phyloP scores from a whole-genome alignment of 1,140 invertebrate species.

The Drosophila lini region DNA sequence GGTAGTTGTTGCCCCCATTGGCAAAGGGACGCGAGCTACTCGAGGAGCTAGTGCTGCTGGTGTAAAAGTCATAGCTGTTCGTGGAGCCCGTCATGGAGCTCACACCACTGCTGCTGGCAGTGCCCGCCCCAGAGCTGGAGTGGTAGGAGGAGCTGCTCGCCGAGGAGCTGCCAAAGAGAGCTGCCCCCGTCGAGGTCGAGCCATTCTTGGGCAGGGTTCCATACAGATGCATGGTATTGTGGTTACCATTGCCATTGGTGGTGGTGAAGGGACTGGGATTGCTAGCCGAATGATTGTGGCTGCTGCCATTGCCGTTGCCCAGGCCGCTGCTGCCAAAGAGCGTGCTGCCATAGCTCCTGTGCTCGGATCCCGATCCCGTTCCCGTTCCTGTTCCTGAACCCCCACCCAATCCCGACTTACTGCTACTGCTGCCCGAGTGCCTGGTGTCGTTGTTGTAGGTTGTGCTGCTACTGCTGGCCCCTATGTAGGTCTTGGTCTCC shows the following conservation, averaged over 20 bases:
- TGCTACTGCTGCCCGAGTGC: conserved; percentile 55
- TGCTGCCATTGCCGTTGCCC: conserved; percentile 43
- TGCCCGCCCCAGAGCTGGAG: conserved; percentile 59
- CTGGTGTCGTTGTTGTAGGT: conserved; percentile 72
- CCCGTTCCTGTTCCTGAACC: conserved; percentile 49
- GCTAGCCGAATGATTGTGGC: conserved; percentile 45
- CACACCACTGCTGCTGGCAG: conserved; percentile 80
- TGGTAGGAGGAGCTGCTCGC: conserved; percentile 60
- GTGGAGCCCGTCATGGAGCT: conserved; percentile 83
- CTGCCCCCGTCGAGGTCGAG: conserved; percentile 54
- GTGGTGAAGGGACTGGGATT: conserved; percentile 67
- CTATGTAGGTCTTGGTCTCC: conserved; percentile 76
- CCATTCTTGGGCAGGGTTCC: conserved; percentile 82
- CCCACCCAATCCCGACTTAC: conserved; percentile 53
- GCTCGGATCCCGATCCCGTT: conserved; percentile 53
- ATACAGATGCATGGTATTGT: conserved; percentile 80
- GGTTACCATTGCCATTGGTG: conserved; percentile 66
- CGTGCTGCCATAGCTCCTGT: conserved; percentile 58
- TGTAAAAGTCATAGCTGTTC: conserved; percentile 82
- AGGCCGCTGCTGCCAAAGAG: conserved; percentile 69
- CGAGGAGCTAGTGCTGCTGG: conserved; percentile 52
- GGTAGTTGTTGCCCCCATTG: conserved; percentile 80
- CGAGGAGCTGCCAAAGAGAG: conserved; percentile 57
- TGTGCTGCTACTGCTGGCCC: conserved; percentile 61
- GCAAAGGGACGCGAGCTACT: conserved; percentile 65